Evolutionary conservation across 2,888 invertebrate species (phyloP), one percentile per base, ranked within the genome.

Genomic region (Boloria selene): DNA sequence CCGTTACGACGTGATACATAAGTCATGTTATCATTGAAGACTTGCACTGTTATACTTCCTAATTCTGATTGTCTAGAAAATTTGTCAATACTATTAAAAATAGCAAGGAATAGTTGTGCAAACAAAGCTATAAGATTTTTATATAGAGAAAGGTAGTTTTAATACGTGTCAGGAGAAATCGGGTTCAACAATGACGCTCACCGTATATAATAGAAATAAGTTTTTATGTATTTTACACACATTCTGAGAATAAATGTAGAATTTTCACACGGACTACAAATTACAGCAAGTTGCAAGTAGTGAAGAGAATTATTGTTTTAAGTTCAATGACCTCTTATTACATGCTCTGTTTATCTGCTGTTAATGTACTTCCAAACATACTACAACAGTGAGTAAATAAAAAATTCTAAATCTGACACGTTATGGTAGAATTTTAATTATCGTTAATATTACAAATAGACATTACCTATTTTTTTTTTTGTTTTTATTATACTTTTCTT

Each of bases 221-320:
- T 45, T 64, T 68, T 56, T 69, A 54, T 59, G 50, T 61, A 64
- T 45, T 58, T 59, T 66, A 59, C 54, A 60, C 61, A 51, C 58
- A 61, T 70, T 68, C 70, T 64, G 45, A 68, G 64, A 58, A 61
- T 64, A 70, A 54, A 58, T 64, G 61, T 61, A 55, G 61, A 68
- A 68, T 69, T 69, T 70, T 90, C 90, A 87, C 90, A 91, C 88
- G 85, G 82, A 80, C 84, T 84, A 86, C 84, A 82, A 79, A 78
- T 82, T 70, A 69, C 73, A 74, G 68, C 72, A 72, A 65, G 68
- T 70, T 67, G 70, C 70, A 71, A 69, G 67, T 71, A 71, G 65
- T 64, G 64, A 69, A 70, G 70, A 70, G 69, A 71, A 70, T 70
- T 70, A 73, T 71, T 72, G 72, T 72, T 69, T 70, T 71, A 56